Conservation (phyloP, 2,888 invertebrate species). For the Drosophila lacicola region DNA sequence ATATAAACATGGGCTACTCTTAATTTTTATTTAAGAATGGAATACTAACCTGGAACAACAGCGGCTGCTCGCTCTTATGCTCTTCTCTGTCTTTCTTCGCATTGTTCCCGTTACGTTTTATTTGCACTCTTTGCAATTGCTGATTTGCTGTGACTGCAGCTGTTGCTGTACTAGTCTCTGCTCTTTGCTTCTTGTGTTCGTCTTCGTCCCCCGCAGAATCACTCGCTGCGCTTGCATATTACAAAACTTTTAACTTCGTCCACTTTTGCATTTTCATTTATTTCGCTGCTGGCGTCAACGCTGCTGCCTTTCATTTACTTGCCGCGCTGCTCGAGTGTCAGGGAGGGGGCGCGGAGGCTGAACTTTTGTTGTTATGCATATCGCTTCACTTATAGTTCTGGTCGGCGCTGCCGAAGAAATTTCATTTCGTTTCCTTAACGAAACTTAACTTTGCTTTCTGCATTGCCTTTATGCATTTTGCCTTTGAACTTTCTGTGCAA, state of each 20-base stretch:
- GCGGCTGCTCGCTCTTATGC: not conserved
- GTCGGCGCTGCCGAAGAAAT: conserved; percentile 44
- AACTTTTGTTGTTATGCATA: conserved; percentile 55
- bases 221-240: conserved; percentile 54
- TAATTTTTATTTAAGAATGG: not conserved
- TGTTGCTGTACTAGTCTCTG: conserved; percentile 8
- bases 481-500: conserved; percentile 50
- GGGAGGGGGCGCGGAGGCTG: not conserved
- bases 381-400: conserved; percentile 56
- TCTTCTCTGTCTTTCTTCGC: not conserved
- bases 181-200: not conserved
- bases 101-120: not conserved
- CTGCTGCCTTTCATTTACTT: conserved; percentile 49
- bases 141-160: conserved; percentile 21
- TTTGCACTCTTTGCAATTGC: conserved; percentile 6
- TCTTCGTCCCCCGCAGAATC: not conserved
- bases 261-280: conserved; percentile 71
- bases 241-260: conserved; percentile 72
- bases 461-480: conserved; percentile 28
- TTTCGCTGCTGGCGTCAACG: conserved; percentile 52
- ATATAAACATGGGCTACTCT: not conserved
- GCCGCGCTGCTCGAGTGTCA: conserved; percentile 10
- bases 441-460: conserved; percentile 48
- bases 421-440: conserved; percentile 55
- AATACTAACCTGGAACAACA: not conserved